These are phyloP conservation scores for Pantala flavescens DNA, from an alignment of 1,140 invertebrate genomes.

Conservation along the genomic window DNA sequence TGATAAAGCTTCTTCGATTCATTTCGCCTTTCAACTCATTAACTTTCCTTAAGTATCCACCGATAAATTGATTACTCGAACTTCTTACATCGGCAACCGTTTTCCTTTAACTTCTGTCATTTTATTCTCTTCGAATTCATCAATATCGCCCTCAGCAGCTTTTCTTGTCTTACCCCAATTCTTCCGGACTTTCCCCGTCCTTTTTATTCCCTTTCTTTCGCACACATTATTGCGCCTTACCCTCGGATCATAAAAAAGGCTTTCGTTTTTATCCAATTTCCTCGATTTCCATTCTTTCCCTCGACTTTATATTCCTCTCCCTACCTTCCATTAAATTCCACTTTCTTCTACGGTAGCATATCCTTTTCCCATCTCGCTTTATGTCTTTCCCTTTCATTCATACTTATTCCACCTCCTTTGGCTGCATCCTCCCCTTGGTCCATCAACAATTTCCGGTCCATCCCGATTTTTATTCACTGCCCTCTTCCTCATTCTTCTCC, in stretches of 20 bases:
- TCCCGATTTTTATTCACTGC: too few species aligned
- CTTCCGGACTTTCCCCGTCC: conserved; percentile 33
- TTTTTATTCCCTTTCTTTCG: conserved; percentile 18
- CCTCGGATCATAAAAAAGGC: neutral
- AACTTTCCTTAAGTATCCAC: too few species aligned
- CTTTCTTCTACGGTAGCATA: neutral
- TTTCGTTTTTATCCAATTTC: neutral
- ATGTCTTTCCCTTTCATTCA: neutral
- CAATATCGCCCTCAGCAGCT: neutral
- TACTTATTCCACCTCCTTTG: conserved; percentile 11
- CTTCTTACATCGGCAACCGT: too few species aligned
- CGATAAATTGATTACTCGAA: too few species aligned
- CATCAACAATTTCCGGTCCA: too few species aligned
- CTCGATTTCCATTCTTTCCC: conserved; percentile 3
- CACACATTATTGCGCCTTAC: neutral
- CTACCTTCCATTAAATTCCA: neutral
- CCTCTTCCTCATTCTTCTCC: too few species aligned
- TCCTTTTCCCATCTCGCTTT: conserved; percentile 13
- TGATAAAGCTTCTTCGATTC: too few species aligned
- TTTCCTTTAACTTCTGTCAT: too few species aligned
- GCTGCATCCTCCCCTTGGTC: neutral
- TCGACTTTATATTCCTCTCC: conserved; percentile 9
- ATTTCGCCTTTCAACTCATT: too few species aligned
- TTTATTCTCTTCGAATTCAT: too few species aligned
- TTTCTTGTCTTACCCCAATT: conserved; percentile 29